These are phyloP conservation scores for Campylomormyrus tamandua DNA, from an alignment of 2,113 vertebrate genomes.

Conservation along the genomic window DNA sequence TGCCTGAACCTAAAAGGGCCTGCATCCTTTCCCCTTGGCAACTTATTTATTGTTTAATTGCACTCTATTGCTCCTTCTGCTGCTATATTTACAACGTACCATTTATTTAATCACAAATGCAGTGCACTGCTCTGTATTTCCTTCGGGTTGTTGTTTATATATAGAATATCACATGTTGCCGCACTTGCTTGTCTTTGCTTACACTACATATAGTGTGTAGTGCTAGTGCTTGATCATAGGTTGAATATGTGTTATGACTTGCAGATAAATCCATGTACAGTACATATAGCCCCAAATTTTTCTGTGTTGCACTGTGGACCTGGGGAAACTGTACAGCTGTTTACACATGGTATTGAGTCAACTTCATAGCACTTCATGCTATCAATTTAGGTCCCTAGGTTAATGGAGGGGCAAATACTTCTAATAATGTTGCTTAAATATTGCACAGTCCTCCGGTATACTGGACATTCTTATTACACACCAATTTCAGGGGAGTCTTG, in stretches of 20 bases:
- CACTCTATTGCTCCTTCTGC: neutral
- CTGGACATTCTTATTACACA: neutral
- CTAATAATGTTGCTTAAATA: neutral
- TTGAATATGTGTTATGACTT: neutral
- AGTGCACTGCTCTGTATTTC: neutral
- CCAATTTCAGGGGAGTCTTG: neutral
- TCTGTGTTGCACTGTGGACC: neutral
- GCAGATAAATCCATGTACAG: neutral
- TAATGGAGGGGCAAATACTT: neutral
- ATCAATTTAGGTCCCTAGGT: neutral
- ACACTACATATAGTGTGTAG: neutral
- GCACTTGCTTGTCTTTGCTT: neutral
- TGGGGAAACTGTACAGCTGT: neutral
- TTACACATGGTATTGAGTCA: neutral
- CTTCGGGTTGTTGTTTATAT: neutral
- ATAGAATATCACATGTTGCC: neutral
- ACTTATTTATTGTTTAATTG: neutral
- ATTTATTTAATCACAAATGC: neutral
- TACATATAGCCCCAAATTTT: neutral
- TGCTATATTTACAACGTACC: neutral
- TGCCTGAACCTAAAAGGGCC: neutral
- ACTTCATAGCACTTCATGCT: neutral
- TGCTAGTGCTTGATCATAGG: neutral
- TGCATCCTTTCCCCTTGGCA: neutral
- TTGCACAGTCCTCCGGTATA: neutral